Evolutionary conservation across 1,140 invertebrate genomes (phyloP).

Genomic region (Helicorthomorpha holstii): DNA sequence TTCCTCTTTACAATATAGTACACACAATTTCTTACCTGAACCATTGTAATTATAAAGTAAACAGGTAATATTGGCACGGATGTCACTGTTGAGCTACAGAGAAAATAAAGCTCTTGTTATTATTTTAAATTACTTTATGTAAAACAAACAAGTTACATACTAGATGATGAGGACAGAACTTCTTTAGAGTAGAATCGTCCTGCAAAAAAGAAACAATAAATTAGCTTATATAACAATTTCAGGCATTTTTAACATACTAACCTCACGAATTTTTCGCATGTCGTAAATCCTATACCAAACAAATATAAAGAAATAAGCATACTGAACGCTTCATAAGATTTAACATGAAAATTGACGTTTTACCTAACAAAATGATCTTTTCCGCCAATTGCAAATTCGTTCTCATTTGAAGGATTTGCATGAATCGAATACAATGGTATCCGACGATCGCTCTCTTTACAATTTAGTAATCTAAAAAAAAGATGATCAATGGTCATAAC

Average conservation of each 20-base stretch:
- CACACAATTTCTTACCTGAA: conserved; percentile 21
- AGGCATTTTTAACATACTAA: conserved; percentile 7
- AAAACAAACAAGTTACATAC: conserved; percentile 18
- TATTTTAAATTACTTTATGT: background rate
- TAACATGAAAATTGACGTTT: conserved; percentile 1
- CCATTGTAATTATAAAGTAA: conserved; percentile 84
- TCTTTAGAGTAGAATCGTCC: conserved; percentile 27
- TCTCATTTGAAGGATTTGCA: conserved; percentile 54
- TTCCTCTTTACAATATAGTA: too few relatives aligned
- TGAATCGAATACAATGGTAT: conserved; percentile 71
- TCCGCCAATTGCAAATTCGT: conserved; percentile 68
- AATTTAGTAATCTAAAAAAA: conserved; percentile 38
- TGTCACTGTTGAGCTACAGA: conserved; percentile 21
- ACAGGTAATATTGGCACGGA: conserved; percentile 51
- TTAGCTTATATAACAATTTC: background rate
- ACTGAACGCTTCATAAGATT: background rate
- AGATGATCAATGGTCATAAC: background rate
- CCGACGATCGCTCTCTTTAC: conserved; percentile 38
- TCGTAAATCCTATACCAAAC: conserved; percentile 27
- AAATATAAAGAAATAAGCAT: conserved; percentile 8
- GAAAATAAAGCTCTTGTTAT: background rate
- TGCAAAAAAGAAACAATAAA: conserved; percentile 2
- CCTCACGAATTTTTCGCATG: conserved; percentile 23
- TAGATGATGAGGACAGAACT: conserved; percentile 37
- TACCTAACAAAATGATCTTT: conserved; percentile 32